Conservation (phyloP, 1,140 invertebrate species). For the Orchesella cincta region DNA sequence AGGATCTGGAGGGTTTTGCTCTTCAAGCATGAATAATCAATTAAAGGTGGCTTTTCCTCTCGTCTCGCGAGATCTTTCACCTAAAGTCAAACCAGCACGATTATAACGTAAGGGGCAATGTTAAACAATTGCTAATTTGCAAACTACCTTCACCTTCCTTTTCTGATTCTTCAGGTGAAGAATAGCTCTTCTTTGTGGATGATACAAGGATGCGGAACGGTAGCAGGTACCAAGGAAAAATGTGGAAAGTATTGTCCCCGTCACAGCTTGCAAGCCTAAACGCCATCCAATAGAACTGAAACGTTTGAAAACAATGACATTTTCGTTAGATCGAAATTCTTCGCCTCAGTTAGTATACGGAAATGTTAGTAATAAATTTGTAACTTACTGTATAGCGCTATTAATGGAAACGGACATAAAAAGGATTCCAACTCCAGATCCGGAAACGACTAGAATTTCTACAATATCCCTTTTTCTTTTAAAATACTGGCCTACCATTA, state of each 20-base stretch:
- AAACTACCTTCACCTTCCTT: conserved; percentile 61
- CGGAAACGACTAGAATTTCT: conserved; percentile 86
- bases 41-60: conserved; percentile 77
- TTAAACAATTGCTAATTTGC: too few species aligned
- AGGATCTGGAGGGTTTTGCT: conserved; percentile 81
- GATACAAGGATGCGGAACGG: conserved; percentile 82
- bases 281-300: conserved; percentile 78
- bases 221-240: conserved; percentile 87
- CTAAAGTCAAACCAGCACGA: background rate
- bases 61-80: conserved; percentile 18
- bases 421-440: conserved; percentile 79
- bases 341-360: background rate
- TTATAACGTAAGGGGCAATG: too few species aligned
- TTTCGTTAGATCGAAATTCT: background rate
- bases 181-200: conserved; percentile 82
- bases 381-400: conserved; percentile 71
- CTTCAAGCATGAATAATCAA: conserved; percentile 78
- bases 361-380: background rate
- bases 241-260: conserved; percentile 76
- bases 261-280: conserved; percentile 80
- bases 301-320: conserved; percentile 27
- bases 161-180: conserved; percentile 82
- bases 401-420: conserved; percentile 79
- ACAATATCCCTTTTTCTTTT: conserved; percentile 79
- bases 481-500: conserved; percentile 91